Percentiles rank a stretch among this genome's conserved stretches.
Evolutionary conservation across 2,113 vertebrate genomes (phyloP).

Genomic region (Mustelus asterias): DNA sequence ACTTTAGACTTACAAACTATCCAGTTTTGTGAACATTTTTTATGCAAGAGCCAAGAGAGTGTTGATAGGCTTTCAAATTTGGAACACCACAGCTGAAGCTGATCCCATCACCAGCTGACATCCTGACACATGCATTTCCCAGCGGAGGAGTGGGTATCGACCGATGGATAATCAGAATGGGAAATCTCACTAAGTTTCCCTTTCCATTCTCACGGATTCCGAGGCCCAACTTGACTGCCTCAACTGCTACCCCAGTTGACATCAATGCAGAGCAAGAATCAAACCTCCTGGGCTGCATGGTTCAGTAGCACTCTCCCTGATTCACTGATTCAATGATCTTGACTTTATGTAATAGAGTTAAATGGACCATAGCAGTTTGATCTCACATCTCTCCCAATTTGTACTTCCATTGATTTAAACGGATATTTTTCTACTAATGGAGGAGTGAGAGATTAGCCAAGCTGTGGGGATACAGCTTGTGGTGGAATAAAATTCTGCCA

Average conservation of each 20-base stretch:
- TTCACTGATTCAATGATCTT: not conserved
- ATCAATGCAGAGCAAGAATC: not conserved
- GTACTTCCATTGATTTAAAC: not conserved
- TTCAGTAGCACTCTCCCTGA: not conserved
- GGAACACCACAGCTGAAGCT: not conserved
- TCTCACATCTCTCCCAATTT: not conserved
- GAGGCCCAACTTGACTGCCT: not conserved
- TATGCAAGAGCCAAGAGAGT: not conserved
- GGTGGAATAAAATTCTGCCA: not conserved
- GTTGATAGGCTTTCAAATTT: not conserved
- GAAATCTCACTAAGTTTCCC: not conserved
- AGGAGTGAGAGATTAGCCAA: not conserved
- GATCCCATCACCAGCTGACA: not conserved
- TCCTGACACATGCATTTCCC: not conserved
- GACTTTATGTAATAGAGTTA: not conserved
- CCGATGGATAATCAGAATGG: not conserved
- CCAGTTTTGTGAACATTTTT: not conserved
- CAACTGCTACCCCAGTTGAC: not conserved
- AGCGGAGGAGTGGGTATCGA: not conserved
- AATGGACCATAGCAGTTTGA: not conserved
- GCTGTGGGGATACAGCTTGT: not conserved
- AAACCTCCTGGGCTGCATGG: not conserved
- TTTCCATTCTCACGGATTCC: not conserved
- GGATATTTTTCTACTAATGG: not conserved
- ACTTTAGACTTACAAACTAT: not conserved